Evolutionary conservation across 2,797 vertebrate genomes (phyloP), one percentile per base, ranked within the genome.

Genomic region (Aldrovandia affinis): DNA sequence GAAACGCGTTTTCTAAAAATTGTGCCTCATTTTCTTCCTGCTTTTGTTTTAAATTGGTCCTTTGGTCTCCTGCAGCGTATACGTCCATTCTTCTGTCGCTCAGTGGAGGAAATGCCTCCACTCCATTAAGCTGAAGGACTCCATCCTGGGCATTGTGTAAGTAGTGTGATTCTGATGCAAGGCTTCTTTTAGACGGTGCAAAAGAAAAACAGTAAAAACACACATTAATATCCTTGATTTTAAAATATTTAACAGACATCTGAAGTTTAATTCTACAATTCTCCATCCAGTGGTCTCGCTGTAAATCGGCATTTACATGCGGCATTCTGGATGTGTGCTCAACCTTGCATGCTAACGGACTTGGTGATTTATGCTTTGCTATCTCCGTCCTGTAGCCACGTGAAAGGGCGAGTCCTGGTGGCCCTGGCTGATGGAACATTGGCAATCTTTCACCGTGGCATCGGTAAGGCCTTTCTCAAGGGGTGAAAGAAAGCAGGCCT

Each of bases 31-130:
- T 1, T n/a, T 80, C 14, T 30, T 50, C 54, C 4, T 30, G 7
- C 30, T n/a, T 18, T 12, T 50, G 0, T 50, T 28, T 15, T 75
- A 42, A 42, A 61, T n/a, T 44, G 36, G 15, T 42, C 33, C 2
- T 20, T 70, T 68, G 30, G 30, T 95, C 86, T 89, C 89, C 95
- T 92, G 63, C 92, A 99, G 98, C 88, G 93, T 99, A 68, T 99
- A 99, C 86, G 98, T 99, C 84, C 98, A 99, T 92, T 99, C 98
- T 0, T 97, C 97, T 25, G 98, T 98, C 91, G 97, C 97, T 88
- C 97, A 99, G 88, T 98, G 98, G 97, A 98, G 95, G 93, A 99
- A 96, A 92, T 99, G 98, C 93, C 97, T 99, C 87, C 98, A 99
- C 90, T 97, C 97, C 70, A 97, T 99, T 90, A 98, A 98, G 92